Conservation (phyloP, 2,797 vertebrate genomes). For the Jordanella pulchra region DNA sequence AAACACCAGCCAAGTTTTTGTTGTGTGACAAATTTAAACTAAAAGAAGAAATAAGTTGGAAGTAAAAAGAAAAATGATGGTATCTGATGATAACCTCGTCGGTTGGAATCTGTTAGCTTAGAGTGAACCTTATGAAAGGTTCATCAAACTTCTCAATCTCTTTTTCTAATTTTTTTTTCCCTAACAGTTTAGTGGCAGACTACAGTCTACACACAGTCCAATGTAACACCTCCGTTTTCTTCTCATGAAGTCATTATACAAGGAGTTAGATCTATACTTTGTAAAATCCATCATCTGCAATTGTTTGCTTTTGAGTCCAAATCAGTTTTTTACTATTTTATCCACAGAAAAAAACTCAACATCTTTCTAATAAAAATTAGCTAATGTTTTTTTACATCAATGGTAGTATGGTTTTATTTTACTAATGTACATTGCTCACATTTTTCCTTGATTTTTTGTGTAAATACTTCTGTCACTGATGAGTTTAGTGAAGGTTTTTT, state of each 20-base stretch:
- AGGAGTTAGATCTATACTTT: no score
- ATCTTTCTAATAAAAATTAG: no score
- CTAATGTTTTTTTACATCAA: background rate
- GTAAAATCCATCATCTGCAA: no score
- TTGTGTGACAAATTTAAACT: background rate
- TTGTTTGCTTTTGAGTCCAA: no score
- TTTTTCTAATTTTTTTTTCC: background rate
- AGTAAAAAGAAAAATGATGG: no score
- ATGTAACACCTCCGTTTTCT: no score
- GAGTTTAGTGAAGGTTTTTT: background rate
- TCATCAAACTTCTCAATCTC: background rate
- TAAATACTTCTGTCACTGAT: background rate
- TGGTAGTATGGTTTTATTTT: no score
- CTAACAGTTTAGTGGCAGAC: background rate
- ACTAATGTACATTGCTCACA: background rate
- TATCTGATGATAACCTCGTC: background rate
- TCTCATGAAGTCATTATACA: no score
- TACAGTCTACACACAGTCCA: no score
- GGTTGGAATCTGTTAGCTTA: background rate
- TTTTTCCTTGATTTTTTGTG: background rate
- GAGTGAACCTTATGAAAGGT: background rate
- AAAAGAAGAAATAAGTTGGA: background rate
- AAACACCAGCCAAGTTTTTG: background rate
- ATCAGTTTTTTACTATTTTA: no score
- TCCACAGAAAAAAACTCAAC: no score